Conservation (phyloP, 2,113 vertebrate genomes). For the Butorides virescens region DNA sequence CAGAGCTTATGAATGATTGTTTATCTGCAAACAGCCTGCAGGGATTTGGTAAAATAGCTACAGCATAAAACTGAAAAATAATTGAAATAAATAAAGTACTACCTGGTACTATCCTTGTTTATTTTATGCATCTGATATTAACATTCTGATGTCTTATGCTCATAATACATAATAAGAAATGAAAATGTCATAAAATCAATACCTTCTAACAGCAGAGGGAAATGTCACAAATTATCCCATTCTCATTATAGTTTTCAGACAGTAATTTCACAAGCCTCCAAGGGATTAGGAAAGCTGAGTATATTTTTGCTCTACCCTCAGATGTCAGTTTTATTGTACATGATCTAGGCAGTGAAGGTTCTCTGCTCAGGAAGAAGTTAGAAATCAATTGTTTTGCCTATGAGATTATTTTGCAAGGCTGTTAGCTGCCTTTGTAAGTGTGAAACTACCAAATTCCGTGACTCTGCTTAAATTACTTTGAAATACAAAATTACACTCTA, state of each 20-base stretch:
- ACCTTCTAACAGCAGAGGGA: constrained; percentile 58
- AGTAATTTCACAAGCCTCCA: constrained; percentile 61
- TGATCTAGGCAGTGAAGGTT: constrained; percentile 21
- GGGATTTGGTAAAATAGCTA: constrained; percentile 44
- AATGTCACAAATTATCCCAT: constrained; percentile 69
- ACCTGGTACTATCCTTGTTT: constrained; percentile 45
- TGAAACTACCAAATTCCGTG: constrained; percentile 10
- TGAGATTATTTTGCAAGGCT: not conserved
- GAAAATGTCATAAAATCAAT: constrained; percentile 70
- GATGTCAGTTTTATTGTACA: constrained; percentile 57
- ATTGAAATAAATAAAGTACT: constrained; percentile 65
- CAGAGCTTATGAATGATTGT: constrained; percentile 11
- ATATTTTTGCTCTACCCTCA: constrained; percentile 31
- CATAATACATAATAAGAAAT: constrained; percentile 49
- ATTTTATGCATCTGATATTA: constrained; percentile 49
- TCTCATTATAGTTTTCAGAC: constrained; percentile 65
- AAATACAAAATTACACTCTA: not conserved
- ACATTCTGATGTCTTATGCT: constrained; percentile 42
- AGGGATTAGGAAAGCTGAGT: constrained; percentile 41
- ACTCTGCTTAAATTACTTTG: not conserved
- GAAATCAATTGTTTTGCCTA: constrained; percentile 53
- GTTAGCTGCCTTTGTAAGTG: not conserved
- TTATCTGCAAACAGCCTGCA: constrained; percentile 46
- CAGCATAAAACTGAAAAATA: constrained; percentile 60
- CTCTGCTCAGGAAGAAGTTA: constrained; percentile 6